These are phyloP conservation scores for Halocynthia roretzi DNA, from an alignment of 23 tunicate genomes.

Conservation along the genomic window DNA sequence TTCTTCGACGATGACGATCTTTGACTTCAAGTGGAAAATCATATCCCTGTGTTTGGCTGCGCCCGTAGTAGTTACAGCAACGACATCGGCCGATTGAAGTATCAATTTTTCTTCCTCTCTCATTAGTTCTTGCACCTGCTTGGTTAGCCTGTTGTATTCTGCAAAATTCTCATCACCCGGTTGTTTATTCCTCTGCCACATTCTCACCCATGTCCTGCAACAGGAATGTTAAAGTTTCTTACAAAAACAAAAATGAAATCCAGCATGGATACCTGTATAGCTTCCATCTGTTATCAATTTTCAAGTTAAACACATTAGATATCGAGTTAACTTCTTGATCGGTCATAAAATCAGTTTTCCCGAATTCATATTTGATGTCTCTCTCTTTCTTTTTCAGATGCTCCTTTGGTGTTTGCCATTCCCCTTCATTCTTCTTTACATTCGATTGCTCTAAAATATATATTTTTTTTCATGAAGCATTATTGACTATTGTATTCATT, in stretches of 20 bases:
- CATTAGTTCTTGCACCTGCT: conserved; percentile 16
- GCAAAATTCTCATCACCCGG: not conserved
- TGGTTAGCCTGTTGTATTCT: conserved; percentile 39
- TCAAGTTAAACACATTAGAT: conserved; percentile 8
- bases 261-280: conserved; percentile 38
- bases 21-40: conserved; percentile 24
- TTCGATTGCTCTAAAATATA: not conserved
- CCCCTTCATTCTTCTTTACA: conserved; percentile 19
- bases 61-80: conserved; percentile 69
- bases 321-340: conserved; percentile 25
- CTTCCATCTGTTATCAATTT: conserved; percentile 33
- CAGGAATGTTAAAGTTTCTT: not conserved
- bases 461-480: not conserved
- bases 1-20: conserved; percentile 71
- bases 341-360: conserved; percentile 34
- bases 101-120: conserved; percentile 22
- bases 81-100: conserved; percentile 43
- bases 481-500: not conserved
- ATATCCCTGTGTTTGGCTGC: conserved; percentile 69
- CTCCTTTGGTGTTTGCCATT: conserved; percentile 16
- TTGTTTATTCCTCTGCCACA: not conserved
- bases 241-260: not conserved
- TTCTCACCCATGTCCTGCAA: conserved; percentile 44
- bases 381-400: conserved; percentile 22
- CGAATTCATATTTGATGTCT: conserved; percentile 24